Evolutionary conservation across 2,113 vertebrate genomes (phyloP).

Genomic region (Passerina amoena): DNA sequence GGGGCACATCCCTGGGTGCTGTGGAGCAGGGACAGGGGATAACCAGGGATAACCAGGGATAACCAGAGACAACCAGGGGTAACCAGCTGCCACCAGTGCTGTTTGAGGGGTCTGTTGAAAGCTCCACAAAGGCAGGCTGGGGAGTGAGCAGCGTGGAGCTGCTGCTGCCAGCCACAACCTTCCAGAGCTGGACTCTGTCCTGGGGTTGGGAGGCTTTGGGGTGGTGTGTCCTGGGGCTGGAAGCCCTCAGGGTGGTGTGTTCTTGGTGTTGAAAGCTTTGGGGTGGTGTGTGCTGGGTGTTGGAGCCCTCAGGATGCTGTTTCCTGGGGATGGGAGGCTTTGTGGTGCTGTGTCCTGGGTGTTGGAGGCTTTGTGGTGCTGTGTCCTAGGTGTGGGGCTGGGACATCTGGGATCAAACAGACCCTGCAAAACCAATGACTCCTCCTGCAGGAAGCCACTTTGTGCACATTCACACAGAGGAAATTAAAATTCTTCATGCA

Average conservation of each 20-base stretch:
- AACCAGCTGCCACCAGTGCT: accelerated
- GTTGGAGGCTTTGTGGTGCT: too few relatives aligned
- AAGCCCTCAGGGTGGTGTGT: too few relatives aligned
- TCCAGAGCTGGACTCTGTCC: accelerated
- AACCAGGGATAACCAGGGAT: accelerated
- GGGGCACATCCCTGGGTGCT: background rate
- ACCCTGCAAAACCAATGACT: accelerated
- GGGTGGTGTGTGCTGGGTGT: too few relatives aligned
- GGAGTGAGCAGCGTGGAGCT: background rate
- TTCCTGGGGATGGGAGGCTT: too few relatives aligned
- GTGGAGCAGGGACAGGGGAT: background rate
- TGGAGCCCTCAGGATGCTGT: too few relatives aligned
- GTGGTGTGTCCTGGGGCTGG: too few relatives aligned
- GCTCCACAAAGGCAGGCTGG: background rate
- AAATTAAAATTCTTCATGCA: background rate
- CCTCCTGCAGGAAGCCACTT: background rate
- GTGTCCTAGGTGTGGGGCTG: accelerated
- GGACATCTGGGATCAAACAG: background rate
- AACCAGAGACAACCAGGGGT: accelerated
- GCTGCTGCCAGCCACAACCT: background rate
- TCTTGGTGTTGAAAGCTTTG: accelerated
- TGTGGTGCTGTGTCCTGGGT: background rate
- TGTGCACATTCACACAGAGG: background rate
- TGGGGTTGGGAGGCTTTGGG: background rate
- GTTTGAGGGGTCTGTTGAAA: background rate